Conservation (phyloP, 2,797 vertebrate genomes). For the Tragelaphus eurycerus region DNA sequence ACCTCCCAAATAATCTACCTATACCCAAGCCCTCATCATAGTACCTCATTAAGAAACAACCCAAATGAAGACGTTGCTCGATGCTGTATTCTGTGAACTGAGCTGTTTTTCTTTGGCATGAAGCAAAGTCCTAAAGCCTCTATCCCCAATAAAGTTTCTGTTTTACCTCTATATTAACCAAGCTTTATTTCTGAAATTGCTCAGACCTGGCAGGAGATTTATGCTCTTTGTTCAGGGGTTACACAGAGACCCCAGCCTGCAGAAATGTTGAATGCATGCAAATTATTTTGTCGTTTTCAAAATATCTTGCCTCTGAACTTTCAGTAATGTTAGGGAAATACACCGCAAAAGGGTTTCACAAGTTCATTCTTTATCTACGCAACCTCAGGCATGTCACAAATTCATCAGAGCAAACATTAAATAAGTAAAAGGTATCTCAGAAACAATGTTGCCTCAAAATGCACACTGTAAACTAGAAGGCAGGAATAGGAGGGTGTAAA, state of each 20-base stretch:
- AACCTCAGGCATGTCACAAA: not conserved
- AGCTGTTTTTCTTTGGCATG: not conserved
- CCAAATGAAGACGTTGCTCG: too few relatives aligned
- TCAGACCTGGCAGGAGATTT: not conserved
- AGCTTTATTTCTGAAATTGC: not conserved
- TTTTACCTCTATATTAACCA: not conserved
- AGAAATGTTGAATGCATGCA: not conserved
- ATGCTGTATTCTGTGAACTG: not conserved
- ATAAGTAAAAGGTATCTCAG: not conserved
- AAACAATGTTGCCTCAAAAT: not conserved
- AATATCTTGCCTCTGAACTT: not conserved
- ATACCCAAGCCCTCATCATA: not conserved
- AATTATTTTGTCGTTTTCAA: not conserved
- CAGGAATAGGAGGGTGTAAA: not conserved
- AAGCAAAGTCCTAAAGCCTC: not conserved
- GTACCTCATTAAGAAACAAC: not conserved
- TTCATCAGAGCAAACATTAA: not conserved
- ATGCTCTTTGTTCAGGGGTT: accelerated
- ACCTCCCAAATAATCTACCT: not conserved
- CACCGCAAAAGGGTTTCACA: accelerated
- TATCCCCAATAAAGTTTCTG: not conserved
- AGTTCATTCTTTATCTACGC: too few relatives aligned
- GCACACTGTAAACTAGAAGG: not conserved
- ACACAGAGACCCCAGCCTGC: not conserved
- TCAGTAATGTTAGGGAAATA: not conserved